A percentile compares a stretch with the other conserved stretches of the same genome.
phyloP scores from a whole-genome alignment of 2,888 invertebrate genomes.

The Watsonalla cultraria region DNA sequence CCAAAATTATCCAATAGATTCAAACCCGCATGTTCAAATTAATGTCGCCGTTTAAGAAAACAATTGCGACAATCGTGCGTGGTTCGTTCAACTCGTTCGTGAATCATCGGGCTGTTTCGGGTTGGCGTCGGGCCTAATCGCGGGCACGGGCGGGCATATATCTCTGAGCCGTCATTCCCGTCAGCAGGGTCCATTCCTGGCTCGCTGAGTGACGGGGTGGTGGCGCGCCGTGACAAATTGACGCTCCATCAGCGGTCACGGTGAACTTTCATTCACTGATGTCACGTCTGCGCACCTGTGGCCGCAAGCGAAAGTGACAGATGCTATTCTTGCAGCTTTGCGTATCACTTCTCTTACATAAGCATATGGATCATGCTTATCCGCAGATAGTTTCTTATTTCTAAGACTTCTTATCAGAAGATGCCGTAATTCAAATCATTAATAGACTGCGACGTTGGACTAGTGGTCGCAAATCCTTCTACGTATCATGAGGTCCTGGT shows the following conservation, averaged over 20 bases:
- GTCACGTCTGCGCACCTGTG: neutral
- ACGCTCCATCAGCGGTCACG: conserved; percentile 45
- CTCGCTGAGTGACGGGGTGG: conserved; percentile 69
- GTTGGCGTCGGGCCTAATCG: conserved; percentile 75
- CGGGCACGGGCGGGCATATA: conserved; percentile 64
- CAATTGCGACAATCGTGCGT: conserved; percentile 64
- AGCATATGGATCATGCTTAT: no score
- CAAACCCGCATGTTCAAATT: conserved; percentile 64
- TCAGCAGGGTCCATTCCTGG: conserved; percentile 71
- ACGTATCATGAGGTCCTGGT: no score
- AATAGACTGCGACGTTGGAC: no score
- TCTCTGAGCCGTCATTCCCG: conserved; percentile 49
- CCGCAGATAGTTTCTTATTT: no score
- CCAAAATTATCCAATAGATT: conserved; percentile 49
- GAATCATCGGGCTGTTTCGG: conserved; percentile 59
- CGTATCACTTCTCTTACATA: neutral
- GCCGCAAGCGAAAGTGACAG: neutral
- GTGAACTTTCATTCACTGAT: conserved; percentile 34
- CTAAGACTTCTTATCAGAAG: no score
- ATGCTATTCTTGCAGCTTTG: neutral
- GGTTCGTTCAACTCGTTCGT: conserved; percentile 64
- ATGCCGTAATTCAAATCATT: no score
- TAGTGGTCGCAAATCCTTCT: no score
- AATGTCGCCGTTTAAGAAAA: conserved; percentile 68
- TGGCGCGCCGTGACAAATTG: conserved; percentile 69